Evolutionary conservation across 2,797 vertebrate genomes (phyloP).

Genomic region (Sparus aurata): DNA sequence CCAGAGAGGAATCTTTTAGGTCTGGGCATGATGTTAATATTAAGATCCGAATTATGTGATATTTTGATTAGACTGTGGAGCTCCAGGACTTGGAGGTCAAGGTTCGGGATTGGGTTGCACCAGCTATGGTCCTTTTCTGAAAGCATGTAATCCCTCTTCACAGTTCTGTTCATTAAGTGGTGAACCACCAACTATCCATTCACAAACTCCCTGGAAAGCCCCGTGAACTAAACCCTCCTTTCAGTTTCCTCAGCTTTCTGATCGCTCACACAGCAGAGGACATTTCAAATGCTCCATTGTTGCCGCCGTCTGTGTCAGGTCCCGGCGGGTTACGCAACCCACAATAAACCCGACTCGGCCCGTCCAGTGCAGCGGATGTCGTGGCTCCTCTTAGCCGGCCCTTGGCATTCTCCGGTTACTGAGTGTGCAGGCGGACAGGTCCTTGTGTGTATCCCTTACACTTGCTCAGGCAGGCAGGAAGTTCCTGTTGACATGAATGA

Average conservation of each 20-base stretch:
- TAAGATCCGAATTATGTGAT: neutral
- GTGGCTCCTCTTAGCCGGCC: constrained; percentile 62
- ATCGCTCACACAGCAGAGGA: constrained; percentile 39
- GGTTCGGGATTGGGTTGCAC: constrained; percentile 8
- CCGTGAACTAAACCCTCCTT: constrained; percentile 25
- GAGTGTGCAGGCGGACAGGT: constrained; percentile 62
- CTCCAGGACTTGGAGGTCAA: neutral
- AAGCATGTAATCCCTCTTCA: constrained; percentile 40
- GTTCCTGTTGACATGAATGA: constrained; percentile 81
- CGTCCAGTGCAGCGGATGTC: constrained; percentile 54
- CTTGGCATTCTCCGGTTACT: constrained; percentile 75
- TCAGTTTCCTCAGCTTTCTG: constrained; percentile 30
- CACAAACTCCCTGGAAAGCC: constrained; percentile 38
- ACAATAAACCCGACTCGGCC: constrained; percentile 4
- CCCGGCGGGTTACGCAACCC: constrained; percentile 44
- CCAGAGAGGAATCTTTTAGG: neutral
- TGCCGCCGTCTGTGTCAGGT: constrained; percentile 36
- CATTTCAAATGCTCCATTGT: constrained; percentile 55
- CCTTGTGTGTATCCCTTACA: constrained; percentile 76
- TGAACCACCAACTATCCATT: constrained; percentile 36
- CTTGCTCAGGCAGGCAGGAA: constrained; percentile 78
- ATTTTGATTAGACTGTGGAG: neutral
- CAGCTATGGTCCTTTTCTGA: constrained; percentile 17
- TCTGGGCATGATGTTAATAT: neutral
- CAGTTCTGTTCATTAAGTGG: constrained; percentile 24